Evolutionary conservation across 2,113 vertebrate species (phyloP).

Genomic region (Pachycephala philippinensis): DNA sequence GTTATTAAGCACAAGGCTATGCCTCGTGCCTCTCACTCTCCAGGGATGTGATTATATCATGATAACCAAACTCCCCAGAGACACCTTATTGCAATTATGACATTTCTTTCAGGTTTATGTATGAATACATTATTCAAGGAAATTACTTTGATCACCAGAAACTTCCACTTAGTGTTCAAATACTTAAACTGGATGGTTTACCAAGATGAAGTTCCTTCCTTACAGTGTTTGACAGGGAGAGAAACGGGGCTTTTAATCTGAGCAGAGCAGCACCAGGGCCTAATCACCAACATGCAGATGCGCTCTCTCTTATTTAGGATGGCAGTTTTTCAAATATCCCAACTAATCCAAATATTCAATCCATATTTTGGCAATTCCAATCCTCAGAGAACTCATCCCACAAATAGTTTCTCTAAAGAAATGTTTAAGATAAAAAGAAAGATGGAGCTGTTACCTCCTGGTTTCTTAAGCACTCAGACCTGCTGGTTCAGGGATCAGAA

Average conservation of each 20-base stretch:
- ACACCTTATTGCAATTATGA: slow-evolving; percentile 70
- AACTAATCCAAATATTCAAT: background rate
- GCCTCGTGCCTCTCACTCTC: slow-evolving; percentile 40
- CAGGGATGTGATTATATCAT: slow-evolving; percentile 62
- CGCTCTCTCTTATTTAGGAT: background rate
- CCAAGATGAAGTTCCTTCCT: slow-evolving; percentile 59
- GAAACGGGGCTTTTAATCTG: slow-evolving; percentile 15
- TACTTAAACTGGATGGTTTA: slow-evolving; percentile 65
- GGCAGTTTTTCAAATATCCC: background rate
- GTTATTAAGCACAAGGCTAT: slow-evolving; percentile 66
- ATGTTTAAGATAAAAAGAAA: background rate
- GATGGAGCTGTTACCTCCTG: background rate
- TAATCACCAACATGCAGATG: background rate
- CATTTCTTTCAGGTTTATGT: slow-evolving; percentile 71
- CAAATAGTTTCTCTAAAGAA: background rate
- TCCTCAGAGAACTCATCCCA: background rate
- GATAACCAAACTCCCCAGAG: slow-evolving; percentile 65
- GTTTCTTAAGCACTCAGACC: background rate
- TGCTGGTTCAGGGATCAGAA: accelerated
- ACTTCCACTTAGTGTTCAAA: slow-evolving; percentile 69
- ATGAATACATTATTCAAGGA: slow-evolving; percentile 67
- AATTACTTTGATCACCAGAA: slow-evolving; percentile 71
- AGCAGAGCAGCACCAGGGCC: background rate
- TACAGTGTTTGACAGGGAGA: slow-evolving; percentile 41
- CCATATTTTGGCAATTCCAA: background rate